Evolutionary conservation across 2,113 vertebrate species (phyloP), one percentile per base, ranked within the genome.

Genomic region (Oreotrochilus melanogaster): DNA sequence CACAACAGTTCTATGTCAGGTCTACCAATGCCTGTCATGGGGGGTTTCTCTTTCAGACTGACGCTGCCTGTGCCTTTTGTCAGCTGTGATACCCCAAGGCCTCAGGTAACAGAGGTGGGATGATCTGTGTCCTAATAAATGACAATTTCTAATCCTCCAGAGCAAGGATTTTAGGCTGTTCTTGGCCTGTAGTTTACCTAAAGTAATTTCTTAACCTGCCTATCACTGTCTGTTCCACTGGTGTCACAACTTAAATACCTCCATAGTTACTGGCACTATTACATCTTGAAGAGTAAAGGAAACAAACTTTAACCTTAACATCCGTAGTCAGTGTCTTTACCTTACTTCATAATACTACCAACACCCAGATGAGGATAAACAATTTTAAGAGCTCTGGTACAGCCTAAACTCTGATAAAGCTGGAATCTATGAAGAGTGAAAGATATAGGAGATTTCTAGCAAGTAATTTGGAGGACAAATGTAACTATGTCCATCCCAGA

Each of bases 51-150:
- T 50, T n/a, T 37, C 31, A 51, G 42, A 45, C n/a, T 31, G 48
- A 1, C 7, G 8, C 33, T 57, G 4, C 17, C 10, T 17, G 10
- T n/a, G 12, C n/a, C 35, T 35, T 1, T 18, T 76, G 14, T 18
- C 47, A 35, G 24, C 27, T 19, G 13, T 4, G 4, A 48, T 42
- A 35, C 33, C 53, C 10, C 14, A 47, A 35, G 24, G 25, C 19
- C 51, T 60, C 22, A 23, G 33, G 14, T 47, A 43, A 3, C 5
- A 1, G 7, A 61, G 9, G 53, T 72, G 11, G 15, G 28, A 58
- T 37, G 10, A 5, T 43, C 35, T 3, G 0, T 21, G 23, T 9
- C 7, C 39, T 4, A 17, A 51, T 19, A 78, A 60, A 43, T 9
- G 33, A 12, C 33, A 50, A 11, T 5, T 51, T 25, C 75, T 74